Conservation (phyloP, 2,113 vertebrate genomes). For the Peromyscus maniculatus region DNA sequence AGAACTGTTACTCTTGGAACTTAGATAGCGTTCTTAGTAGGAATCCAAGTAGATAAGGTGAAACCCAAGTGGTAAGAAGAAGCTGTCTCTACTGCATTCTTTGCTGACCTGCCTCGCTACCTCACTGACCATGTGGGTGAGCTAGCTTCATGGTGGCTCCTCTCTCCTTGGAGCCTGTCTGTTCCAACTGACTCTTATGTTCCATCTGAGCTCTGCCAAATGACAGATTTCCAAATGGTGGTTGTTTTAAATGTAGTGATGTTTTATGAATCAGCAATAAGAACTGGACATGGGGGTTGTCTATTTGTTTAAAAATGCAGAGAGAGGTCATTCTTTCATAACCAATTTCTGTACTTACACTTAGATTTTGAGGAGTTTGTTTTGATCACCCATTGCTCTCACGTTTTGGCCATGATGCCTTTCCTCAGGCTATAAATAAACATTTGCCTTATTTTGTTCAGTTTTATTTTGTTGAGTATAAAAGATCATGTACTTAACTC, state of each 20-base stretch:
- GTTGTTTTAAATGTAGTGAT: neutral
- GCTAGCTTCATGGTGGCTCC: neutral
- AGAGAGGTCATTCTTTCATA: neutral
- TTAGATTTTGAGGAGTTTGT: conserved; percentile 11
- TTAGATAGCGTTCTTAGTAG: neutral
- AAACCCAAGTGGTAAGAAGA: neutral
- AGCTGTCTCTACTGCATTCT: neutral
- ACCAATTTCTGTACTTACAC: neutral
- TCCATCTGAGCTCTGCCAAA: neutral
- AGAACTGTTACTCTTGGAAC: neutral
- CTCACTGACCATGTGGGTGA: neutral
- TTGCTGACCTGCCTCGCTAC: neutral
- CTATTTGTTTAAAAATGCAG: conserved; percentile 43
- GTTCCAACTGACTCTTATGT: neutral
- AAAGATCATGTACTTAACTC: neutral
- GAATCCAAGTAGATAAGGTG: neutral
- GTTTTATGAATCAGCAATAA: neutral
- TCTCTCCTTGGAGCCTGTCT: neutral
- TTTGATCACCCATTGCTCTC: neutral
- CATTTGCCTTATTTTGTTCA: neutral
- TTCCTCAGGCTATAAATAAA: neutral
- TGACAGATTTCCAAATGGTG: neutral
- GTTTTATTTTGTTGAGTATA: neutral
- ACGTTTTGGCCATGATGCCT: neutral
- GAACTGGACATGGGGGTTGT: neutral